These are phyloP conservation scores for Embidobia sp. DNA, from an alignment of 2,888 invertebrate species.

Conservation along the genomic window DNA sequence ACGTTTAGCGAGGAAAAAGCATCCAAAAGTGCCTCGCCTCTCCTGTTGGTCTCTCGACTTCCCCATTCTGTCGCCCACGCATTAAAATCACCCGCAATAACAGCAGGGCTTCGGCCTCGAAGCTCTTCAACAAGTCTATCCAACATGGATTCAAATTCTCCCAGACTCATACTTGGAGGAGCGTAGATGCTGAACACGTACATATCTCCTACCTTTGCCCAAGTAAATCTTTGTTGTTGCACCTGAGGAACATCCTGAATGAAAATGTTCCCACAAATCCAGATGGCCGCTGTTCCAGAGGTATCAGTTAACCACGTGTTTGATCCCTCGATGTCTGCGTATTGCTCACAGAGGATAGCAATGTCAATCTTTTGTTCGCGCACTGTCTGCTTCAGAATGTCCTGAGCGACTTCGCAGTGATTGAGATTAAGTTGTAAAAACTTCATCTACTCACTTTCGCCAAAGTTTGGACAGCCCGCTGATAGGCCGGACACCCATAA, in stretches of 20 bases:
- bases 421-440: constrained; percentile 53
- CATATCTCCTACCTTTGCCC: constrained; percentile 37
- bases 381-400: constrained; percentile 54
- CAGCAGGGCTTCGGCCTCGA: background rate
- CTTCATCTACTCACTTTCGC: constrained; percentile 32
- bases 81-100: constrained; percentile 58
- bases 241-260: constrained; percentile 31
- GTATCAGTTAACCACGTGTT: constrained; percentile 44
- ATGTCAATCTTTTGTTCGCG: constrained; percentile 46
- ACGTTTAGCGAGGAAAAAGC: constrained; percentile 47
- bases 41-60: constrained; percentile 55
- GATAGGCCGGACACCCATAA: constrained; percentile 7
- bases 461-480: constrained; percentile 5
- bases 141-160: constrained; percentile 34
- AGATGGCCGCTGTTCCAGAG: constrained; percentile 50
- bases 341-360: constrained; percentile 62
- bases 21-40: constrained; percentile 60
- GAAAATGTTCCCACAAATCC: constrained; percentile 35
- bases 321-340: constrained; percentile 37
- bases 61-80: constrained; percentile 66
- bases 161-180: too few species aligned
- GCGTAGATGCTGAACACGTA: too few species aligned
- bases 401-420: constrained; percentile 59
- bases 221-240: constrained; percentile 28
- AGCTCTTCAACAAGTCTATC: background rate